phyloP scores from a whole-genome alignment of 1,140 invertebrate genomes.

The Brachionus sp. region DNA sequence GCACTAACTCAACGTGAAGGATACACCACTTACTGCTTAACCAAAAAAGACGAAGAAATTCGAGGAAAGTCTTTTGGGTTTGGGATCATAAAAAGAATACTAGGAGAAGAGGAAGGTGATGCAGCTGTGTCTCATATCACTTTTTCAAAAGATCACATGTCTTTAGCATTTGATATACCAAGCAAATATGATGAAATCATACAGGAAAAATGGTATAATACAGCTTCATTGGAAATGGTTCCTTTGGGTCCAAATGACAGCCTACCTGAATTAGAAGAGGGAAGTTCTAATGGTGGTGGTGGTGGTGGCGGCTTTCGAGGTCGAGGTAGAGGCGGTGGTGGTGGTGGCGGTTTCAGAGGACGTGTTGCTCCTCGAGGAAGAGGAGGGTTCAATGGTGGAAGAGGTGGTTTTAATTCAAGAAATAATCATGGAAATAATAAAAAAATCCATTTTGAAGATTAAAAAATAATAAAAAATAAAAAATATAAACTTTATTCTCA shows the following conservation, averaged over 20 bases:
- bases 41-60: conserved; percentile 36
- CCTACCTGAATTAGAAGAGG: conserved; percentile 28
- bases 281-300: neutral
- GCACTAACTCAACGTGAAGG: conserved; percentile 24
- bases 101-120: conserved; percentile 44
- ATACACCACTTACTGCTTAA: conserved; percentile 33
- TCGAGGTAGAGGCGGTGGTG: neutral
- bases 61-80: conserved; percentile 43
- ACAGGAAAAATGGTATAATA: conserved; percentile 43
- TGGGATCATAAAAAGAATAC: conserved; percentile 41
- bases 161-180: conserved; percentile 23
- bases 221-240: neutral
- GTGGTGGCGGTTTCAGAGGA: neutral
- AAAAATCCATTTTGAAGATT: conserved; percentile 33
- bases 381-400: neutral
- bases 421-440: neutral
- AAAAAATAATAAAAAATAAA: conserved; percentile 32
- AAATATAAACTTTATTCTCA: too few relatives aligned
- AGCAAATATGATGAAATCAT: conserved; percentile 29
- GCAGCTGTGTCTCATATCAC: conserved; percentile 27
- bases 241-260: neutral
- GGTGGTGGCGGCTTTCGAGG: neutral
- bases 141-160: conserved; percentile 37
- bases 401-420: conserved; percentile 7
- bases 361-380: conserved; percentile 2